Base-by-base conservation (phyloP, 1,140 invertebrate genomes). In the Euura saliciscinereae region DNA sequence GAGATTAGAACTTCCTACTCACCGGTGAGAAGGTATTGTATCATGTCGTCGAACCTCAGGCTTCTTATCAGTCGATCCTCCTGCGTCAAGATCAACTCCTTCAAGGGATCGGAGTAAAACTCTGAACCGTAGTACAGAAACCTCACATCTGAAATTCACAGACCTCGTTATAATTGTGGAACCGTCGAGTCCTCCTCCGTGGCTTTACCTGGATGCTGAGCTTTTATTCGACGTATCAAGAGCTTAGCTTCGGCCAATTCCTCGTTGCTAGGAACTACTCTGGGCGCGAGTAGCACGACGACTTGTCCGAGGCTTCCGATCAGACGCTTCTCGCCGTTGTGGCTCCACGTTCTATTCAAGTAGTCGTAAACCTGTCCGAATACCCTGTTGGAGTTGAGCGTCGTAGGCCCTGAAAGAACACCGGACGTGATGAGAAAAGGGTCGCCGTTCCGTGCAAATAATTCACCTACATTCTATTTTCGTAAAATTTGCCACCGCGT, bases 231-330 rank as follows among this genome's bases (percentile, higher is more conserved):
- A 64, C 70, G 73, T 42, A 84, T 73, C 43, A 73, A 66, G 6
- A 42, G 74, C 6, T 80, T 51, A 65, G 69, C 68, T 8, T 42
- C 44, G n/a, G 78, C 13, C 43, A 69, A 45, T 28, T 83, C 75
- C 11, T 46, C 44, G 2, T 72, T 59, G 2, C 74, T 74, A 7
- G 82, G 65, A 6, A 43, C 51, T 5, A 71, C 46, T 11, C 65
- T 68, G 7, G 82, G 78, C 43, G 72, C 75, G n/a, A 84, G 64
- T 64, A 84, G 42, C 44, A 84, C 10, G 4, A 84, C 59, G 6
- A 74, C 79, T 76, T 83, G 81, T 0, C 81, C 82, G 4, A 81
- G 64, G 66, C 73, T 76, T 66, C 79, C 82, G 65, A 82, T 78
- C 43, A n/a, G 64, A 68, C 72, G 70, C 7, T 71, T 72, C n/a